phyloP scores from a whole-genome alignment of 2,113 vertebrate species.

The Thinocorus orbignyianus region DNA sequence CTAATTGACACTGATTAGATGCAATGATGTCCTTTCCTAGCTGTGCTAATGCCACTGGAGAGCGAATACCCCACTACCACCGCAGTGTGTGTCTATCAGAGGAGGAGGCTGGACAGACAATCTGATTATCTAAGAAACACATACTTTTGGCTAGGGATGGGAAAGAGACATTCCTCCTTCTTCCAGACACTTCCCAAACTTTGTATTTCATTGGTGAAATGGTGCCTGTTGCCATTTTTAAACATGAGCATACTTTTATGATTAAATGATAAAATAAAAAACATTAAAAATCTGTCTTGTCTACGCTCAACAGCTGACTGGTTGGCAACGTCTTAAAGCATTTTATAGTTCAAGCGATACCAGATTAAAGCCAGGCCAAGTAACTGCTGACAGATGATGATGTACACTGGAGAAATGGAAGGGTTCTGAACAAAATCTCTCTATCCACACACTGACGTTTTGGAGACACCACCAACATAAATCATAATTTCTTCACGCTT shows the following conservation, averaged over 20 bases:
- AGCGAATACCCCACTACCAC: neutral
- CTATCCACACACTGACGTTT: neutral
- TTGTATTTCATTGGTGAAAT: neutral
- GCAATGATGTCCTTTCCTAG: neutral
- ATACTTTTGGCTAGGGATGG: neutral
- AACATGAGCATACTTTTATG: neutral
- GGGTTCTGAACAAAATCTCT: neutral
- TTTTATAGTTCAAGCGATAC: neutral
- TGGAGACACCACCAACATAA: neutral
- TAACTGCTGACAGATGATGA: neutral
- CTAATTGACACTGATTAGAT: neutral
- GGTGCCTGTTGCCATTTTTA: neutral
- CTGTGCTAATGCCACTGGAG: neutral
- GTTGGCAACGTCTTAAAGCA: neutral
- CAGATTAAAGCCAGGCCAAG: neutral
- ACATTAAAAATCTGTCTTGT: neutral
- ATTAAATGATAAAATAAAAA: neutral
- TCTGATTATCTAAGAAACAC: neutral
- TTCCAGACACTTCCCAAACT: neutral
- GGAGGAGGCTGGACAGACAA: neutral
- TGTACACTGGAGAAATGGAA: neutral
- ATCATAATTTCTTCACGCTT: neutral
- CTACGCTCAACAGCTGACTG: accelerated
- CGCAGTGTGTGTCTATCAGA: accelerated
- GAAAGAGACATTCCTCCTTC: neutral